Evolutionary conservation across 2,888 invertebrate genomes (phyloP).

Genomic region (Eristalinus sepulchralis): DNA sequence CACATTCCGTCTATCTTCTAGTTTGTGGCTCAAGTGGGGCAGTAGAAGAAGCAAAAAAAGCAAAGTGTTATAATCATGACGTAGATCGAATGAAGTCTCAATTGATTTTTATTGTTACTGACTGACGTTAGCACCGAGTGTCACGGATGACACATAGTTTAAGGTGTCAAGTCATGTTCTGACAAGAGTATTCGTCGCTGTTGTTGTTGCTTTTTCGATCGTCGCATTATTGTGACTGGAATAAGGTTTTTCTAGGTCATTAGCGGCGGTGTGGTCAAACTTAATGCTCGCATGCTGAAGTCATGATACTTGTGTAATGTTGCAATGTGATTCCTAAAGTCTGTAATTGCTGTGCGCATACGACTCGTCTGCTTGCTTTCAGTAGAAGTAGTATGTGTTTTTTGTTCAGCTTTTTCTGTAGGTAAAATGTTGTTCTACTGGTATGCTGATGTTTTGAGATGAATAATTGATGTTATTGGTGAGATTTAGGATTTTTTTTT

Average conservation of each 20-base stretch:
- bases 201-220: neutral
- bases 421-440: neutral
- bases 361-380: neutral
- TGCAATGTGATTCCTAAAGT: slow-evolving; percentile 26
- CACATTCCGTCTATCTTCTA: neutral
- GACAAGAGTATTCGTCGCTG: slow-evolving; percentile 35
- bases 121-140: slow-evolving; percentile 27
- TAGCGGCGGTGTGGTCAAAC: slow-evolving; percentile 44
- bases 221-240: slow-evolving; percentile 25
- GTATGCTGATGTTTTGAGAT: slow-evolving; percentile 1
- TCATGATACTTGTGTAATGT: slow-evolving; percentile 14
- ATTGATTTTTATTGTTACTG: slow-evolving; percentile 41
- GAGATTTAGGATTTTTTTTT: neutral
- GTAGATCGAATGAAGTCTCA: slow-evolving; percentile 32
- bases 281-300: slow-evolving; percentile 1
- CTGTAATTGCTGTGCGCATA: slow-evolving; percentile 8
- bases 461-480: neutral
- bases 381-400: neutral
- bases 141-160: slow-evolving; percentile 18
- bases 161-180: slow-evolving; percentile 28
- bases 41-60: neutral
- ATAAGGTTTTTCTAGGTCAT: slow-evolving; percentile 55
- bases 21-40: neutral
- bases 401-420: neutral
- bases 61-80: slow-evolving; percentile 39